Percentiles rank a stretch among this genome's conserved stretches.
phyloP scores from a whole-genome alignment of 1,140 invertebrate species.

The Reticulitermes speratus region DNA sequence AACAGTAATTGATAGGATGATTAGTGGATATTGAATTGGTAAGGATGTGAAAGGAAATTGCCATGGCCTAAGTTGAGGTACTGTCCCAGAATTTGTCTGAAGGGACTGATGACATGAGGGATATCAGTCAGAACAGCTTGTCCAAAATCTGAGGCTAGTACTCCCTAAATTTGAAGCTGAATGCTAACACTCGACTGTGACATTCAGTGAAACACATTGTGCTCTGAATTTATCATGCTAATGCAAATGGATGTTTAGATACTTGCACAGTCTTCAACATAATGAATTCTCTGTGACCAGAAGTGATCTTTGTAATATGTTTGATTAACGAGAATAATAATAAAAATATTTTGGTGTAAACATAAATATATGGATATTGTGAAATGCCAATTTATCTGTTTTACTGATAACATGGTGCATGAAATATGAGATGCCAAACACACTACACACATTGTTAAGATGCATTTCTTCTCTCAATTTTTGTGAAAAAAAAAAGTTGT shows the following conservation, averaged over 20 bases:
- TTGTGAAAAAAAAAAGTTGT: no score
- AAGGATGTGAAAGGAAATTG: no score
- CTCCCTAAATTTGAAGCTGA: no score
- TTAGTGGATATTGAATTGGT: no score
- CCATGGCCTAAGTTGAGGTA: no score
- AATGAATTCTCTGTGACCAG: background rate
- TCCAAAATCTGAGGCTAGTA: no score
- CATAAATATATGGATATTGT: background rate
- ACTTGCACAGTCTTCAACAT: slow-evolving; percentile 4
- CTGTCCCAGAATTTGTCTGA: background rate
- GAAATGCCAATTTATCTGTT: no score
- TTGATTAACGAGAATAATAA: slow-evolving; percentile 2
- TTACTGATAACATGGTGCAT: no score
- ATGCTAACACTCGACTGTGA: background rate
- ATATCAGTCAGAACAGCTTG: background rate
- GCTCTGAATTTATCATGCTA: background rate
- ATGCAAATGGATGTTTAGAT: background rate
- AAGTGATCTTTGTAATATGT: slow-evolving; percentile 6
- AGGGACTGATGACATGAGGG: background rate
- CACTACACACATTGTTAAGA: no score
- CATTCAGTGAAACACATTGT: background rate
- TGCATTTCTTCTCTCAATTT: no score
- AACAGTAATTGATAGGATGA: no score
- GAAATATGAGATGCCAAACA: no score
- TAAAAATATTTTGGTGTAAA: background rate